A percentile compares a stretch with the other conserved stretches of the same genome.
phyloP scores from a whole-genome alignment of 2,113 vertebrate species.

The Hipposideros armiger region DNA sequence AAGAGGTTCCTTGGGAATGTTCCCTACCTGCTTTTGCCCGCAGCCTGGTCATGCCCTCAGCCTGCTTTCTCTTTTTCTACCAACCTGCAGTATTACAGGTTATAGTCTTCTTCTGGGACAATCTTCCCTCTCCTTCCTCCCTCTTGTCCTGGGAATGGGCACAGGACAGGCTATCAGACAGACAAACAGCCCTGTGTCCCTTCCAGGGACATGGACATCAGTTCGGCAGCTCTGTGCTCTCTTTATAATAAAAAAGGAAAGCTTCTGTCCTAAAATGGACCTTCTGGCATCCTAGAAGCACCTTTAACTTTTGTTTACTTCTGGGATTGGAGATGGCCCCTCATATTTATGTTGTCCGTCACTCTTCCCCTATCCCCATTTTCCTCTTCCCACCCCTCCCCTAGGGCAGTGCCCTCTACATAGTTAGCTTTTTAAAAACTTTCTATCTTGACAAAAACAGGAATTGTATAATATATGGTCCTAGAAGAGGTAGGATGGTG shows the following conservation, averaged over 20 bases:
- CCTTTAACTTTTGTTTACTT: neutral
- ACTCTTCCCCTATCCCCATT: rapidly evolving
- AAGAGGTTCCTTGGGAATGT: neutral
- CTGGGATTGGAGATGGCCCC: neutral
- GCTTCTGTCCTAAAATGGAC: neutral
- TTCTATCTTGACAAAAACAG: neutral
- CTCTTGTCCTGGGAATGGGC: neutral
- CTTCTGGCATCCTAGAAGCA: neutral
- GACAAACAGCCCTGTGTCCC: neutral
- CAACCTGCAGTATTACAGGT: neutral
- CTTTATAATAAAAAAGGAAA: neutral
- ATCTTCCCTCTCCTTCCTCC: neutral
- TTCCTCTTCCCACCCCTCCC: neutral
- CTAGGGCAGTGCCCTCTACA: neutral
- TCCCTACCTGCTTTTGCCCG: neutral
- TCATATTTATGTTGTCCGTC: neutral
- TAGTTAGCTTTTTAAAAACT: neutral
- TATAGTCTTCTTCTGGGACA: neutral
- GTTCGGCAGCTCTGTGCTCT: neutral
- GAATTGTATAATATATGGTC: neutral
- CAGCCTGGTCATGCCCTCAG: neutral
- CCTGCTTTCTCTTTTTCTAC: neutral
- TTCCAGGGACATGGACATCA: neutral
- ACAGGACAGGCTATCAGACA: neutral
- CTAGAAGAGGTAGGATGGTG: neutral